These are phyloP conservation scores for Pomatostomus ruficeps DNA, from an alignment of 2,113 vertebrate species.

Conservation along the genomic window DNA sequence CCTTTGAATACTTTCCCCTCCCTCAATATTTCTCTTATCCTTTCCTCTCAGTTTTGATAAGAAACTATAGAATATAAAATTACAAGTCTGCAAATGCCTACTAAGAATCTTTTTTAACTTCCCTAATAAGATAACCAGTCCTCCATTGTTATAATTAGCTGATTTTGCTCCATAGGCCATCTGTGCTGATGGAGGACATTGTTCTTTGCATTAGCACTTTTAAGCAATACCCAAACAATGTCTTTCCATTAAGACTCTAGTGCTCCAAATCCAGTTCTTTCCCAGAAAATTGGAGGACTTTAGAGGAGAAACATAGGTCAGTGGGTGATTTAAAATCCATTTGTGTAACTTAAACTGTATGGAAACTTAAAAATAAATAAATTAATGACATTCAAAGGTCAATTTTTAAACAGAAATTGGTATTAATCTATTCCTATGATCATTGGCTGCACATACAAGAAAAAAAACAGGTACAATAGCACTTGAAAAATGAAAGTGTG, in stretches of 20 bases:
- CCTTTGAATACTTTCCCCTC: background rate
- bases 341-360: background rate
- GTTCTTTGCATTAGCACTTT: background rate
- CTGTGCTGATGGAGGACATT: background rate
- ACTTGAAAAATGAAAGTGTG: background rate
- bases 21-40: background rate
- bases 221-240: background rate
- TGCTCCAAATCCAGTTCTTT: background rate
- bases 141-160: background rate
- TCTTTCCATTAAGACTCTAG: background rate
- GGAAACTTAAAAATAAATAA: background rate
- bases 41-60: background rate
- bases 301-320: background rate
- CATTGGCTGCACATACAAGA: background rate
- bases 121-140: background rate
- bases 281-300: background rate
- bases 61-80: background rate
- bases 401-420: background rate
- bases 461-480: background rate
- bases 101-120: background rate
- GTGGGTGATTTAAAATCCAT: background rate
- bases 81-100: background rate
- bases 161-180: background rate
- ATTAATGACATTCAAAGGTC: background rate
- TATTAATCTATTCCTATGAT: background rate